Base-by-base conservation (phyloP, 53 echinoderm and acorn worm genomes). In the Echinarachnius parma region DNA sequence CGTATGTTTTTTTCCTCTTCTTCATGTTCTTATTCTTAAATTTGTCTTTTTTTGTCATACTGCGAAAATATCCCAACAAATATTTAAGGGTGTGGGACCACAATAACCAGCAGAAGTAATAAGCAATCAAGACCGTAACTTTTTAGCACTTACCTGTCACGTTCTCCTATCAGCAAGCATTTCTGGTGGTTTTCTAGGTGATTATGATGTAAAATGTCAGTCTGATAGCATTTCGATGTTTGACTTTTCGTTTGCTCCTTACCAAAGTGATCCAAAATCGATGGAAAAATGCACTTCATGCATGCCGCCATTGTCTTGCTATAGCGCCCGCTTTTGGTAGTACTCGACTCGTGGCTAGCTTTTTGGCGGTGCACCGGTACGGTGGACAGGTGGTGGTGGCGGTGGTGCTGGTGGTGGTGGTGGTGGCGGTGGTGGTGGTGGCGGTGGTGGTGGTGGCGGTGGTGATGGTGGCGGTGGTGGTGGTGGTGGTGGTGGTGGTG, bases 221-320 rank as follows among this genome's bases (percentile, higher is more conserved):
- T 36, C 22, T 75, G 35, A 23, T 75, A 59, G 7, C 58, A 54
- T 22, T 16, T 4, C 20, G 13, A 5, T 31, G 48, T 31, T 26
- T 22, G 8, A 46, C n/a, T n/a, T n/a, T n/a, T n/a, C n/a, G n/a
- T n/a, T n/a, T n/a, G n/a, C n/a, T n/a, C n/a, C n/a, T n/a, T 5
- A 18, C 9, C 3, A 0, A 2, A 14, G 48, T 27, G 61, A 31
- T 34, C 35, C 32, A 39, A 30, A 32, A 62, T 58, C 28, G 80
- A 26, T 16, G 86, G 86, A 66, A 86, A 86, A 34, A 86, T 86
- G 28, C 58, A 61, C 19, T 55, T 47, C 31, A 86, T 23, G 76
- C 80, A 58, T 42, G 76, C 80, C 36, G 86, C 63, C 86, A 86
- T 86, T 34, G 75, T 85, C 36, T 24, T 39, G 10, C 11, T 45